A percentile compares a stretch with the other conserved stretches of the same genome.
Conservation (phyloP, 1,140 invertebrate genomes). For the Wasmannia auropunctata region DNA sequence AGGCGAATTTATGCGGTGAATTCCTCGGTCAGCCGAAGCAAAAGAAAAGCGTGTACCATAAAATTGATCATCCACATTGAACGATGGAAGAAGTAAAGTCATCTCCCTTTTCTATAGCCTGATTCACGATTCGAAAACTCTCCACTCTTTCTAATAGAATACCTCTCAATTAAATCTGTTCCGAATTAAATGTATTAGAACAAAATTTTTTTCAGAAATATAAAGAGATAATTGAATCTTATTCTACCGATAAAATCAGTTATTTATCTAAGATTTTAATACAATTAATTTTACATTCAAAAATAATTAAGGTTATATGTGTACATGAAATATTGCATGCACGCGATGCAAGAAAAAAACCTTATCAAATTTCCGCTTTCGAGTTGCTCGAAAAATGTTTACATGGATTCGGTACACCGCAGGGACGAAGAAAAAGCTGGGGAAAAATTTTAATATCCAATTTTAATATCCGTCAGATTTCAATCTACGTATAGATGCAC, state of each 20-base stretch:
- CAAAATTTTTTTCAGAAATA: background rate
- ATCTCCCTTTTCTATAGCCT: background rate
- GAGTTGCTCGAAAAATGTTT: background rate
- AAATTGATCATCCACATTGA: constrained; percentile 16
- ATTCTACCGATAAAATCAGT: background rate
- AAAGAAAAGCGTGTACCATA: constrained; percentile 14
- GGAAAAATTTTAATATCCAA: no score
- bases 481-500: background rate
- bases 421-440: background rate
- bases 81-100: background rate
- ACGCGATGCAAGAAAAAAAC: background rate
- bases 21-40: background rate
- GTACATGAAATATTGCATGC: background rate
- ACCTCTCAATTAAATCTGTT: background rate
- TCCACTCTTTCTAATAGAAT: background rate
- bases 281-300: background rate
- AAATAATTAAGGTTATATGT: background rate
- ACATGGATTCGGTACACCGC: background rate
- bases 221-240: background rate
- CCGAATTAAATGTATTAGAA: background rate
- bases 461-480: background rate
- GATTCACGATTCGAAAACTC: background rate
- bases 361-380: background rate
- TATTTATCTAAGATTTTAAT: background rate
- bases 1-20: constrained; percentile 12